Conservation (phyloP, 1,140 invertebrate species). For the Notospermus geniculatus region DNA sequence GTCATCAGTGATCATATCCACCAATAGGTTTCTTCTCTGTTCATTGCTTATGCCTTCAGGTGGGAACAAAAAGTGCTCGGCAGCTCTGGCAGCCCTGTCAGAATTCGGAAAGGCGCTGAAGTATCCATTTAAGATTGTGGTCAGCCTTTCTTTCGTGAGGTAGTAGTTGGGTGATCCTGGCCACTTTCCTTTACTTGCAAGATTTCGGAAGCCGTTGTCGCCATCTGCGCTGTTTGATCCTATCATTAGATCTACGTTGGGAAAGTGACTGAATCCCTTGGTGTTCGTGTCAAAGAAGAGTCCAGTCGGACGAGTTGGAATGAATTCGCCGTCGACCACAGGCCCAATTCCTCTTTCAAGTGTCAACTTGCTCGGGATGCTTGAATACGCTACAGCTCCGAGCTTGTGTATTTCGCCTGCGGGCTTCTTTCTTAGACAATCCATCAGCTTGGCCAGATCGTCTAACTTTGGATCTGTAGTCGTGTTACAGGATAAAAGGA, state of each 20-base stretch:
- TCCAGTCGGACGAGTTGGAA: not conserved
- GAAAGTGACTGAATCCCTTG: not conserved
- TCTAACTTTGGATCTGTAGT: no score
- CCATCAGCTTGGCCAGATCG: no score
- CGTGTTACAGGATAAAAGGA: not conserved
- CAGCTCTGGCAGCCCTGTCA: not conserved
- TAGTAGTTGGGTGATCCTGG: not conserved
- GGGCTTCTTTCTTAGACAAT: no score
- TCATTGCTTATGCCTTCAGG: not conserved
- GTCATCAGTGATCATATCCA: not conserved
- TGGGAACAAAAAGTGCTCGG: not conserved
- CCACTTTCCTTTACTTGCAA: not conserved
- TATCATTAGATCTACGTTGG: not conserved
- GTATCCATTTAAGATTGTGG: not conserved
- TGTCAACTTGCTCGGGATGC: not conserved
- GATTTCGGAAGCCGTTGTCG: not conserved
- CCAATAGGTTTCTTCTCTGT: not conserved
- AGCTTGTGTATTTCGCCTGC: no score
- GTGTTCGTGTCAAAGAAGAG: not conserved
- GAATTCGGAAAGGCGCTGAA: not conserved
- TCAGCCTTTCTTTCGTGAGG: not conserved
- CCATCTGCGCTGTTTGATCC: slow-evolving; percentile 1
- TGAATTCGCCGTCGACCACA: not conserved
- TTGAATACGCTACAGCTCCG: not conserved
- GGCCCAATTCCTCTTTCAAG: not conserved